Evolutionary conservation across 2,888 invertebrate species (phyloP).

Genomic region (Dioctria rufipes): DNA sequence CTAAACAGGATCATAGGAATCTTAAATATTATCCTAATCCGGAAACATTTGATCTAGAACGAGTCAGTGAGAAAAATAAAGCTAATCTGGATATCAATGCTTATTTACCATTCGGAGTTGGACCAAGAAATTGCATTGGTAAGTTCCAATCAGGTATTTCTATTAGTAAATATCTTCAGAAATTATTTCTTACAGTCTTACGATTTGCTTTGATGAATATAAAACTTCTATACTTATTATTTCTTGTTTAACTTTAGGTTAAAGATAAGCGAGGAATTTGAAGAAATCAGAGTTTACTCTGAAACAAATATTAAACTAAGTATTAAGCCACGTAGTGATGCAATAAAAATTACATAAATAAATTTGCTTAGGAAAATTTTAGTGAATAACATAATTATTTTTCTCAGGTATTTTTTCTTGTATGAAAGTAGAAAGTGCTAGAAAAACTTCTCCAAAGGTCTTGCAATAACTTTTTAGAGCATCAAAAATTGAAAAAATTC

Average conservation of each 20-base stretch:
- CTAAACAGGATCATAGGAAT: no score
- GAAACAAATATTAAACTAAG: no score
- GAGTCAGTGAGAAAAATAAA: conserved; percentile 72
- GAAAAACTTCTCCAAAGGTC: no score
- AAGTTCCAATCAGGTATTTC: background rate
- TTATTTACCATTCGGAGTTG: conserved; percentile 75
- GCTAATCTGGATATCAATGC: conserved; percentile 69
- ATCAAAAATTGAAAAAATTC: no score
- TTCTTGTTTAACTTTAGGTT: conserved; percentile 51
- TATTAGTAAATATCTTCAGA: background rate
- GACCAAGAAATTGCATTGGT: conserved; percentile 78
- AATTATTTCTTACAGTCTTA: conserved; percentile 25
- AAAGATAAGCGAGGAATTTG: conserved; percentile 33
- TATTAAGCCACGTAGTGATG: no score
- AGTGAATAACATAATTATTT: no score
- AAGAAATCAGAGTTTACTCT: no score
- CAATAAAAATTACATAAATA: no score
- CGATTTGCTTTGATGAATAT: conserved; percentile 56
- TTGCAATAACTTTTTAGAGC: no score
- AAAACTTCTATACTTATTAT: conserved; percentile 48
- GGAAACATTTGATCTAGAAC: conserved; percentile 73
- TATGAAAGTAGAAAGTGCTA: no score
- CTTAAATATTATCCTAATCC: conserved; percentile 74
- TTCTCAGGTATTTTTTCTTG: no score
- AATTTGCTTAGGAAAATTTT: no score